These are phyloP conservation scores for Encarsia formosa DNA, from an alignment of 2,888 invertebrate genomes.

Conservation along the genomic window DNA sequence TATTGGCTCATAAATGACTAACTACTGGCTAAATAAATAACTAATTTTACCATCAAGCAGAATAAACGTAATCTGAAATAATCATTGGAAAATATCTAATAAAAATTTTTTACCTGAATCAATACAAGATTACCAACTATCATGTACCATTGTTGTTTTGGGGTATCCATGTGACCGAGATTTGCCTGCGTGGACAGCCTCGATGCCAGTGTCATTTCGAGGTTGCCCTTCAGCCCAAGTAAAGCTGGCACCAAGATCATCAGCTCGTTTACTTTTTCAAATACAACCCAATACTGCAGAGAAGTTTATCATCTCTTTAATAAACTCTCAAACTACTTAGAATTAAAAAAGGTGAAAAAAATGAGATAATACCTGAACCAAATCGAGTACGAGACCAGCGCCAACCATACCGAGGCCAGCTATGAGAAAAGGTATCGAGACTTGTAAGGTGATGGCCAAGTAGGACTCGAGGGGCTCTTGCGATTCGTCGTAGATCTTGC, in stretches of 20 bases:
- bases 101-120: conserved; percentile 69
- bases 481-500: conserved; percentile 35
- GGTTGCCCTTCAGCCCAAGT: conserved; percentile 83
- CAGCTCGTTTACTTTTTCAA: conserved; percentile 65
- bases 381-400: conserved; percentile 70
- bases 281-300: conserved; percentile 71
- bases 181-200: conserved; percentile 90
- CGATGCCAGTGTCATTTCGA: conserved; percentile 96
- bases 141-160: conserved; percentile 62
- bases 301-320: conserved; percentile 11
- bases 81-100: no score
- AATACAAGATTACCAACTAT: conserved; percentile 71
- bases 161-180: conserved; percentile 70
- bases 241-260: conserved; percentile 78
- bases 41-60: no score
- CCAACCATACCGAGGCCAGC: conserved; percentile 77
- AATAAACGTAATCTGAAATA: no score
- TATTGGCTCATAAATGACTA: no score
- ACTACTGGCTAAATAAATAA: no score
- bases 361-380: conserved; percentile 73
- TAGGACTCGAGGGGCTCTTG: conserved; percentile 57
- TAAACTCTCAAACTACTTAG: no score
- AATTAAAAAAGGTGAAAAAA: no score
- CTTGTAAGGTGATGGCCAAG: conserved; percentile 62
- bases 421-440: conserved; percentile 68